Evolutionary conservation across 2,797 vertebrate genomes (phyloP).

Genomic region (Diceros bicornis): DNA sequence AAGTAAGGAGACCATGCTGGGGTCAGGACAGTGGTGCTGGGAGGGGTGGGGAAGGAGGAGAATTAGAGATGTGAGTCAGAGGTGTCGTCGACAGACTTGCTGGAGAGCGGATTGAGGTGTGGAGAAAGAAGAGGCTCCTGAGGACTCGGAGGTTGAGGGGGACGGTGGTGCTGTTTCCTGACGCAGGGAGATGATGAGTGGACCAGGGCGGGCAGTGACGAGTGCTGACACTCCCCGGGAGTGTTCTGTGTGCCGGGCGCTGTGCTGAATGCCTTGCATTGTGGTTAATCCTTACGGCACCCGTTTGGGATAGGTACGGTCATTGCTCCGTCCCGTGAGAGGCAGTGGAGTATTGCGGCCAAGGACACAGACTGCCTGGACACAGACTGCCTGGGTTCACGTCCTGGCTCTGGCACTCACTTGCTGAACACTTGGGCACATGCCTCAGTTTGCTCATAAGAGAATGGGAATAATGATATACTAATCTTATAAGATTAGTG

Average conservation of each 20-base stretch:
- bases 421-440: background rate
- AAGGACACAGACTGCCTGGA: background rate
- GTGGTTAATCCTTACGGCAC: background rate
- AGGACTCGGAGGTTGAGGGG: background rate
- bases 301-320: too few relatives aligned
- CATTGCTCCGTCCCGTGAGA: rapidly evolving
- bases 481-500: background rate
- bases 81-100: background rate
- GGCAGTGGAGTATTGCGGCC: too few relatives aligned
- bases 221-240: rapidly evolving
- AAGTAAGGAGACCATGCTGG: background rate
- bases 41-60: background rate
- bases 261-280: too few relatives aligned
- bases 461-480: background rate
- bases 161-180: background rate
- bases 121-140: background rate
- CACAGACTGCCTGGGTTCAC: background rate
- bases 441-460: background rate
- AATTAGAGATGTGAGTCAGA: background rate
- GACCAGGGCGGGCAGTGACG: background rate
- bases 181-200: background rate
- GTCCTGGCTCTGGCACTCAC: background rate
- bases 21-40: background rate
- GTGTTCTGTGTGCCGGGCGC: background rate
- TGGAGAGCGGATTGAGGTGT: background rate